Evolutionary conservation across 2,113 vertebrate genomes (phyloP).

Genomic region (Tragulus kanchil): DNA sequence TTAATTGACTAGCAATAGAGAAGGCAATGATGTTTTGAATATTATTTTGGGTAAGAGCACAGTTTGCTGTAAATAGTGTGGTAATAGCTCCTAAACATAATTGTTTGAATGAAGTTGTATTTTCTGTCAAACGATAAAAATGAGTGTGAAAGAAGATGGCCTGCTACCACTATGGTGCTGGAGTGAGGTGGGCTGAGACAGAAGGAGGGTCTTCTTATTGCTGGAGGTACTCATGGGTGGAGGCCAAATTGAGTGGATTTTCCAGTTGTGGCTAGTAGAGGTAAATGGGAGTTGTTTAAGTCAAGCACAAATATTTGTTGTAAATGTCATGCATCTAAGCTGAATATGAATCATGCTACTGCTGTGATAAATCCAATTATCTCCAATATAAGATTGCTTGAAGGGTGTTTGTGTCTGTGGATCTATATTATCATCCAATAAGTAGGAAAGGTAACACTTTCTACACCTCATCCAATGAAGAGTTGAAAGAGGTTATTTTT

Average conservation of each 20-base stretch:
- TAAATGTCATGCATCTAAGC: background rate
- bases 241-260: background rate
- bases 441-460: background rate
- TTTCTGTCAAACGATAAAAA: background rate
- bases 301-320: background rate
- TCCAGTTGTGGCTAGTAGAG: background rate
- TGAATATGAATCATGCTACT: background rate
- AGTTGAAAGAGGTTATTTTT: background rate
- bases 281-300: background rate
- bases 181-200: background rate
- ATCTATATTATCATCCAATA: background rate
- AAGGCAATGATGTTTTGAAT: background rate
- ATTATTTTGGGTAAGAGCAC: background rate
- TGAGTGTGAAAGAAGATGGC: background rate
- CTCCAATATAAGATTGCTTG: background rate
- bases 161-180: background rate
- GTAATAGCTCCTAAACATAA: background rate
- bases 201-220: background rate
- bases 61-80: background rate
- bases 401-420: background rate
- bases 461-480: background rate
- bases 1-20: background rate
- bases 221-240: background rate
- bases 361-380: background rate
- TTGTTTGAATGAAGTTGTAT: background rate